phyloP scores from a whole-genome alignment of 2,888 invertebrate genomes.

The Baronia brevicornis region DNA sequence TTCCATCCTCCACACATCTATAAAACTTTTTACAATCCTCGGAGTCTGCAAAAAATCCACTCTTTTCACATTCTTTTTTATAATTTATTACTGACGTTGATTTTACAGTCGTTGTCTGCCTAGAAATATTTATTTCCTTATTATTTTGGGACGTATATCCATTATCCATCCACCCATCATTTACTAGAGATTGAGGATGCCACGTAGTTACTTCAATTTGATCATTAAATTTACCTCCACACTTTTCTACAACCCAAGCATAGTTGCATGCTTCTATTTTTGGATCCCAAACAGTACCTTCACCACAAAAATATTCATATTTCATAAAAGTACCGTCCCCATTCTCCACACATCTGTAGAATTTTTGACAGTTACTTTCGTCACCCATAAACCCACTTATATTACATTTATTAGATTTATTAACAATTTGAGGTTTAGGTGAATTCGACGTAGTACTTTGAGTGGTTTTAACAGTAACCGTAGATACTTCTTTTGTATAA shows the following conservation, averaged over 20 bases:
- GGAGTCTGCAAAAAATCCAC: conserved; percentile 82
- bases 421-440: background rate
- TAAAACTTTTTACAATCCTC: conserved; percentile 84
- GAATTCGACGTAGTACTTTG: conserved; percentile 5
- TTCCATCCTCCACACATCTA: conserved; percentile 80
- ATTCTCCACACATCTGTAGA: conserved; percentile 83
- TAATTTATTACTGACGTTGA: conserved; percentile 12
- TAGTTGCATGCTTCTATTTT: conserved; percentile 71
- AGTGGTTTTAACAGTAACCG: conserved; percentile 6
- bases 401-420: conserved; percentile 40
- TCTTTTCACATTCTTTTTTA: conserved; percentile 53
- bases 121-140: conserved; percentile 16
- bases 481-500: conserved; percentile 1
- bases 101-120: conserved; percentile 15
- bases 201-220: conserved; percentile 20
- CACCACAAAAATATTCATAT: conserved; percentile 79
- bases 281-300: conserved; percentile 79
- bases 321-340: conserved; percentile 69
- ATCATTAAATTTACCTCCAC: conserved; percentile 23
- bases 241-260: conserved; percentile 27
- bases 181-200: conserved; percentile 17
- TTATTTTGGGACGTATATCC: conserved; percentile 16
- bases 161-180: conserved; percentile 3
- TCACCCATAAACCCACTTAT: conserved; percentile 82
- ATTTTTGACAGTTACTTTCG: conserved; percentile 80